phyloP scores from a whole-genome alignment of 2,113 vertebrate genomes.

The Trochalopteron elliotii region DNA sequence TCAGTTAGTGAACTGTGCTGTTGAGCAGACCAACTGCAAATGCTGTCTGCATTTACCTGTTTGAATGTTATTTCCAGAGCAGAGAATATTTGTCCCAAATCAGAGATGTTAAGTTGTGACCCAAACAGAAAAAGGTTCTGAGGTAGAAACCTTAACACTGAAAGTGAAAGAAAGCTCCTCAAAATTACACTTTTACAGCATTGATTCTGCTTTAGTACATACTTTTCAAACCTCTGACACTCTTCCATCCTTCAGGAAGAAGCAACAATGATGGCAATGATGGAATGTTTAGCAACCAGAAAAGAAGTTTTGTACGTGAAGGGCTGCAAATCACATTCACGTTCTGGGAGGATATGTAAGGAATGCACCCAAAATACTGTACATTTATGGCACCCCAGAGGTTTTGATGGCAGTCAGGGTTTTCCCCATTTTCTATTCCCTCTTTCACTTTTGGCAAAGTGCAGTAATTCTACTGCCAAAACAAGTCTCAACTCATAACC shows the following conservation, averaged over 20 bases:
- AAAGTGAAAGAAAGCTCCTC: background rate
- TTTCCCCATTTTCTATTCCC: background rate
- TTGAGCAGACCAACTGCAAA: background rate
- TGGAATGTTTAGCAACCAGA: background rate
- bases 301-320: background rate
- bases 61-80: background rate
- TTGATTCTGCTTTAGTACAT: background rate
- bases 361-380: background rate
- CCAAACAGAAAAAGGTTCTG: background rate
- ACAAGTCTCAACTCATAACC: background rate
- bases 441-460: background rate
- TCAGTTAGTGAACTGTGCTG: background rate
- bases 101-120: background rate
- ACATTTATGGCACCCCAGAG: background rate
- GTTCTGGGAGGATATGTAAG: background rate
- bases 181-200: background rate
- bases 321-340: background rate
- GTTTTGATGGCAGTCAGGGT: background rate
- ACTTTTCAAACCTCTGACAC: background rate
- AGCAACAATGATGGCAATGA: background rate
- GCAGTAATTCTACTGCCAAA: background rate
- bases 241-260: background rate
- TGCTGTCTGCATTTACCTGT: background rate
- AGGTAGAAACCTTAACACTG: background rate
- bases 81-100: background rate